Evolutionary conservation across 2,113 vertebrate species (phyloP), one percentile per base, ranked within the genome.

Genomic region (Dermatemys mawii): DNA sequence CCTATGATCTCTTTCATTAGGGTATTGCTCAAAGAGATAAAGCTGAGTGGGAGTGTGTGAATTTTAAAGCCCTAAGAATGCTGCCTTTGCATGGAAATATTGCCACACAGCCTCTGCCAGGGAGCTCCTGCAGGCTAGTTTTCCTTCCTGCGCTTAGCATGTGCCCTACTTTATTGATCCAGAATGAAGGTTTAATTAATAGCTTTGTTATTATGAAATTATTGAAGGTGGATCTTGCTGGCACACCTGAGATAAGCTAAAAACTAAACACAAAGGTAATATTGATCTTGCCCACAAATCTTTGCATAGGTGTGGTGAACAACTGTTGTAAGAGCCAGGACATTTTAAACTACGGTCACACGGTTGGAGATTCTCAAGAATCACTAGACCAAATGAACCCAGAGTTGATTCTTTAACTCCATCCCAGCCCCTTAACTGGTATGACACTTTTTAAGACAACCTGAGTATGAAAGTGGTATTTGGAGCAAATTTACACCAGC

Each of bases 121-220:
- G 57, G 32, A 81, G 4, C 26, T 81, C 11, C 24, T 51, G 1
- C 1, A 29, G 51, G 67, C 21, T 54, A 49, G 2, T 55, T 94
- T 55, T 4, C 44, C 70, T 54, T 1, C 0, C 41, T 24, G 57
- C 1, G 60, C 1, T 84, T 63, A 32, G 16, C 32, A 8, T 24
- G 50, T 38, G 89, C 54, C 93, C 95, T 86, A 92, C n/a, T 93
- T 96, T 87, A 82, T 91, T 4, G 12, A 27, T 81, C 8, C 51
- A 1, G 2, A 1, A 12, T 0, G 14, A 8, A 32, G 78, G 35
- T 12, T 44, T 12, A 85, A 87, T 96, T 50, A 10, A 22, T n/a
- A 0, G 24, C 54, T 49, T 89, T 86, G 0, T 1, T 32, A 9
- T 49, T 35, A 89, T 73, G 8, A 24, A 26, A 48, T 29, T 46